Conservation (phyloP, 2,113 vertebrate species). For the Malaclemys terrapin region DNA sequence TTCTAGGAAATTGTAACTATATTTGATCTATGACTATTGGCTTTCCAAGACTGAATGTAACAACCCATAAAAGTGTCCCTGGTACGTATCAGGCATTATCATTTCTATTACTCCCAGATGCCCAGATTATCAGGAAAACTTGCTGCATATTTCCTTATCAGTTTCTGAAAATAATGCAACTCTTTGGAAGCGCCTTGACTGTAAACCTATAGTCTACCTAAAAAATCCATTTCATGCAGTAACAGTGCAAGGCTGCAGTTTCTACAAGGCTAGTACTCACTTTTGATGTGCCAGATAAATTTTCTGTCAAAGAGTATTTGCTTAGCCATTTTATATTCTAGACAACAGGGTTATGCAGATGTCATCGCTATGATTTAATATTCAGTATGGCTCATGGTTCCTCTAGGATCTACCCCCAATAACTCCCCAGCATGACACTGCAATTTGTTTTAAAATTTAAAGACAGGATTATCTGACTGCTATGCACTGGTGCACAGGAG, state of each 20-base stretch:
- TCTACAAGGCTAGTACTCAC: neutral
- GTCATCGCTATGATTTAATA: neutral
- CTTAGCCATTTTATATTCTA: neutral
- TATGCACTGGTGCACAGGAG: neutral
- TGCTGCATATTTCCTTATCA: neutral
- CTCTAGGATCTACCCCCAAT: neutral
- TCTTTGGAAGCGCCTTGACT: neutral
- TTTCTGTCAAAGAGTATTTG: neutral
- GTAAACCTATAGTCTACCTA: neutral
- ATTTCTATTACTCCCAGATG: neutral
- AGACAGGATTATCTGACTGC: neutral
- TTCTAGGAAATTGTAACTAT: neutral
- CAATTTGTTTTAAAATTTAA: neutral
- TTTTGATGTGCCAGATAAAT: neutral
- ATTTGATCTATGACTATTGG: neutral
- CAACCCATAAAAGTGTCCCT: neutral
- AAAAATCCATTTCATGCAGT: neutral
- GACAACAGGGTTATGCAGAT: neutral
- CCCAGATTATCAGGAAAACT: neutral
- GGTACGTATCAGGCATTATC: neutral
- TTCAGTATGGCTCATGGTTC: neutral
- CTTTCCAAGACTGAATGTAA: neutral
- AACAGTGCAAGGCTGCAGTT: neutral
- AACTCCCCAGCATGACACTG: neutral
- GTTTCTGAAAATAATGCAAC: neutral